Percentiles rank a stretch among this genome's conserved stretches.
Conservation (phyloP, 1,140 invertebrate genomes). For the Limonius californicus region DNA sequence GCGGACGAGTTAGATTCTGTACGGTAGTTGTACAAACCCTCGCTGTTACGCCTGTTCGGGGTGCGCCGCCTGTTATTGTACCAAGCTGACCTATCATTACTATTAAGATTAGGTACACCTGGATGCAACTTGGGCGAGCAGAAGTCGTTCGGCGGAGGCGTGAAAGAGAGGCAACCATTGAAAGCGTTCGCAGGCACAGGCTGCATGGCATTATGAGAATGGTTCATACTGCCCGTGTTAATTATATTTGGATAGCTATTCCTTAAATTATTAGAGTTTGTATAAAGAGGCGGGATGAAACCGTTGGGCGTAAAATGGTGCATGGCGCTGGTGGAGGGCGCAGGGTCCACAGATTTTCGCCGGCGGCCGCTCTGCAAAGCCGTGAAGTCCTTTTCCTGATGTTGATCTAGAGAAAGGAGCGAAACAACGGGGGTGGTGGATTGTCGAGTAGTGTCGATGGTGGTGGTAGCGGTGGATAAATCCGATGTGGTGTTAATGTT, state of each 20-base stretch:
- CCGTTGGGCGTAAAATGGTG: not conserved
- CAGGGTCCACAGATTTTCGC: slow-evolving; percentile 23
- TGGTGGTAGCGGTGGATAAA: slow-evolving; percentile 16
- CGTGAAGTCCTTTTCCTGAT: slow-evolving; percentile 42
- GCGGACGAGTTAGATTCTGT: slow-evolving; percentile 39
- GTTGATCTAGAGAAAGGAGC: slow-evolving; percentile 40
- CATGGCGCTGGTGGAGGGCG: not conserved
- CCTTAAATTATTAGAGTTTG: no score
- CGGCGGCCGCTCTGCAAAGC: slow-evolving; percentile 43
- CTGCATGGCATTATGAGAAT: not conserved
- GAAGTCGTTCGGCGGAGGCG: not conserved
- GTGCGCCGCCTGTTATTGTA: not conserved
- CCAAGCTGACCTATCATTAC: not conserved
- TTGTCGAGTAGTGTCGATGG: slow-evolving; percentile 25
- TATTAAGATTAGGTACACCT: not conserved
- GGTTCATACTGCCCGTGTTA: not conserved
- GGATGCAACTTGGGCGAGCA: not conserved
- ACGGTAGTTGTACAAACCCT: not conserved
- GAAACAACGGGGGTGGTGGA: slow-evolving; percentile 43
- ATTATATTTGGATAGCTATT: not conserved
- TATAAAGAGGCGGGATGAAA: not conserved
- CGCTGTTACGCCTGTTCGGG: slow-evolving; percentile 16
- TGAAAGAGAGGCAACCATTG: no score
- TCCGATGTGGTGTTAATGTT: not conserved
- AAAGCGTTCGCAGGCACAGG: no score